phyloP scores from a whole-genome alignment of 2,797 vertebrate species.

The Notamacropus eugenii region DNA sequence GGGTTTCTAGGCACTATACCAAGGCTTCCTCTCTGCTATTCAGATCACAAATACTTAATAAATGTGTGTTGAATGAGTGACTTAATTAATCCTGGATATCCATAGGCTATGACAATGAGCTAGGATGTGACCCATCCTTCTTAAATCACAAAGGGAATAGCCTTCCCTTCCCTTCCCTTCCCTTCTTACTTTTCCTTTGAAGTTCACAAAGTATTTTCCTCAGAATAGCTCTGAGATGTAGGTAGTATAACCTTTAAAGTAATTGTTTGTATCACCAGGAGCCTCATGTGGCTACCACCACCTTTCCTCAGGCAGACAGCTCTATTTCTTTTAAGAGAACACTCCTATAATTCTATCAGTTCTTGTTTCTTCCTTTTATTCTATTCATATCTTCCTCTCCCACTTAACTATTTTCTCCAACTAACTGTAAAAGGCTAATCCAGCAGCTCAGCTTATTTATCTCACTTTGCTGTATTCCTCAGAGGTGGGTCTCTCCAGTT shows the following conservation, averaged over 20 bases:
- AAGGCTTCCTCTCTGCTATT: neutral
- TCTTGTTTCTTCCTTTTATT: neutral
- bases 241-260: slow-evolving; percentile 47
- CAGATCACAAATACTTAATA: neutral
- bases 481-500: accelerated
- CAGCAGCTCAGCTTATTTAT: accelerated
- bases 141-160: no score
- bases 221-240: neutral
- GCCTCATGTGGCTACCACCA: slow-evolving; percentile 20
- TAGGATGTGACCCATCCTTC: no score
- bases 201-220: neutral
- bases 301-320: slow-evolving; percentile 19
- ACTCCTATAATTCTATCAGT: neutral
- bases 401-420: neutral
- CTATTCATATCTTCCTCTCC: neutral
- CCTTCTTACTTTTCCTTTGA: neutral
- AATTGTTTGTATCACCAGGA: slow-evolving; percentile 39
- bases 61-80: neutral
- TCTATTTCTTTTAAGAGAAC: slow-evolving; percentile 4
- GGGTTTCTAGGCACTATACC: neutral
- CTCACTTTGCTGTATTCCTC: neutral
- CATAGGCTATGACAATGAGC: neutral
- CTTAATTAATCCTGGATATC: neutral
- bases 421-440: accelerated
- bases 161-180: neutral